These are phyloP conservation scores for Aurelia coerulea DNA, from an alignment of 30 jellyfish, hydroid and myxozoan genomes.

Conservation along the genomic window DNA sequence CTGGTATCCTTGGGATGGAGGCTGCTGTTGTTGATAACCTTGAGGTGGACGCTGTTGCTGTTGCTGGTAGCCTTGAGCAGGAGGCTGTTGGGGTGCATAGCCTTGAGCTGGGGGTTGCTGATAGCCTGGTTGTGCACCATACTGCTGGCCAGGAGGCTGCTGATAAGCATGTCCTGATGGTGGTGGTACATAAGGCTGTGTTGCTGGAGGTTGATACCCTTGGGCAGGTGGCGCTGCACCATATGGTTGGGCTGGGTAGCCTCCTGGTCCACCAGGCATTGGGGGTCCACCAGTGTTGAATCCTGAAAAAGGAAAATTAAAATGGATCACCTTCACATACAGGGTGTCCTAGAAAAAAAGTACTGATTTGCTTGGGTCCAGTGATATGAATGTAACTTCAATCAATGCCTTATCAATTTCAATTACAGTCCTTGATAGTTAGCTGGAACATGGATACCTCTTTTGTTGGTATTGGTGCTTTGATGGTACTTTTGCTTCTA, in stretches of 20 bases:
- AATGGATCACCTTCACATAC: background rate
- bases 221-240: conserved; percentile 69
- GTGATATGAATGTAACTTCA: too few relatives aligned
- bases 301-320: conserved; percentile 1
- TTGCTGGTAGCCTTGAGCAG: conserved; percentile 15
- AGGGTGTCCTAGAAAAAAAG: background rate
- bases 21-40: conserved; percentile 63
- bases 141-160: conserved; percentile 69
- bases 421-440: too few relatives aligned
- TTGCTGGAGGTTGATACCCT: conserved; percentile 60
- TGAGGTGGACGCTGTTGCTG: conserved; percentile 62
- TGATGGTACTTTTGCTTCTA: too few relatives aligned
- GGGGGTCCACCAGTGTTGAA: conserved; percentile 36
- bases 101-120: conserved; percentile 82
- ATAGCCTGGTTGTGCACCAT: conserved; percentile 71
- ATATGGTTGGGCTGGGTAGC: conserved; percentile 11
- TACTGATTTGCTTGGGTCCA: too few relatives aligned
- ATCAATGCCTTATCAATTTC: too few relatives aligned
- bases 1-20: conserved; percentile 56
- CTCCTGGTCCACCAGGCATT: conserved; percentile 3
- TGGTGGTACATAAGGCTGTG: conserved; percentile 64
- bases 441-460: too few relatives aligned
- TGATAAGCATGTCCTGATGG: conserved; percentile 68
- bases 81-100: conserved; percentile 60
- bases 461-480: too few relatives aligned